These are phyloP conservation scores for Notiomystis cincta DNA, from an alignment of 2,113 vertebrate species.

Conservation along the genomic window DNA sequence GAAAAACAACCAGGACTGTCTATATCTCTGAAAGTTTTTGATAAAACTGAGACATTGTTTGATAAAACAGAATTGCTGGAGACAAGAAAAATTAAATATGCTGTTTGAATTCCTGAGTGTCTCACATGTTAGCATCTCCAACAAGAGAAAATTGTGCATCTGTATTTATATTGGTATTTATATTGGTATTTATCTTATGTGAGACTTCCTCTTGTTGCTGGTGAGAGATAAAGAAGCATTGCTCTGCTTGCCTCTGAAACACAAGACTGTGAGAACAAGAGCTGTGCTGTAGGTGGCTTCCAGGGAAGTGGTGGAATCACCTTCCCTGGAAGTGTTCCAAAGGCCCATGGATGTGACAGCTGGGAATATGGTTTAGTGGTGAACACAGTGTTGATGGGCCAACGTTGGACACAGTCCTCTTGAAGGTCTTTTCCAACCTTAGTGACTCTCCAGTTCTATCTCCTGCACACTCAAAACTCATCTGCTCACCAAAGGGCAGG, in stretches of 20 bases:
- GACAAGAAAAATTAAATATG: background rate
- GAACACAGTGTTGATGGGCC: background rate
- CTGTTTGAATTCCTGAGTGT: background rate
- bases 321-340: background rate
- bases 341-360: fast-evolving
- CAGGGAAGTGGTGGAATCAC: background rate
- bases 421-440: background rate
- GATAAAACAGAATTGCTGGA: background rate
- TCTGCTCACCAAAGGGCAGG: background rate
- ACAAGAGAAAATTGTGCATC: background rate
- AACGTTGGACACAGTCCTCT: too few relatives aligned
- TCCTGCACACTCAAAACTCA: background rate
- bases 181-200: background rate
- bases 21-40: background rate
- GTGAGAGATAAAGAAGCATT: background rate
- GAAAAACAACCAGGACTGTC: background rate
- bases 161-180: background rate
- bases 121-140: background rate
- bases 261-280: fast-evolving
- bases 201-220: background rate
- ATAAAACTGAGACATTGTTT: background rate
- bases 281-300: too few relatives aligned
- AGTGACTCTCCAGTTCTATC: background rate
- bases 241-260: background rate
- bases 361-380: background rate